These are phyloP conservation scores for Sarcophaga variegata DNA, from an alignment of 2,888 invertebrate species.

Conservation along the genomic window DNA sequence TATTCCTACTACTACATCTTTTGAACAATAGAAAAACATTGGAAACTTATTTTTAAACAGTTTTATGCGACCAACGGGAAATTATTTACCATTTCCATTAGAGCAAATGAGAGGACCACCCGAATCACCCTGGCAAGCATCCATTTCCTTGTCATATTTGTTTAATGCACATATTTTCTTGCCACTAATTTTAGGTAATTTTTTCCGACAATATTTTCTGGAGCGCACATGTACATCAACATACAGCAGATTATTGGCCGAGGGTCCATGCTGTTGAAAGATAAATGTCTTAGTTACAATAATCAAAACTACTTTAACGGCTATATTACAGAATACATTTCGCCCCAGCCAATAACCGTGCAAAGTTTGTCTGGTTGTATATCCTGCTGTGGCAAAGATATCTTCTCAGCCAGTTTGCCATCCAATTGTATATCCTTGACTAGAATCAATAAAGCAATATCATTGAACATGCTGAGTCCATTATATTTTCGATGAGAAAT, in stretches of 20 bases:
- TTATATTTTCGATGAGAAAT: conserved; percentile 11
- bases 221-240: conserved; percentile 68
- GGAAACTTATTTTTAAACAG: neutral
- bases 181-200: conserved; percentile 23
- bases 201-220: conserved; percentile 51
- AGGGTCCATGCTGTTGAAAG: conserved; percentile 43
- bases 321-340: too few relatives aligned
- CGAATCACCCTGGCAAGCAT: conserved; percentile 75
- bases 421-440: too few relatives aligned
- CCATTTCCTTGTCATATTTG: conserved; percentile 65
- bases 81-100: neutral
- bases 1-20: conserved; percentile 70
- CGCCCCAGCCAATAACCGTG: too few relatives aligned
- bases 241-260: conserved; percentile 73
- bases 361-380: too few relatives aligned
- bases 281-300: neutral
- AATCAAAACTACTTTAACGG: too few relatives aligned
- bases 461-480: neutral
- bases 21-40: neutral
- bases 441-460: too few relatives aligned
- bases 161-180: conserved; percentile 74
- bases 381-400: too few relatives aligned
- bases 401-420: too few relatives aligned
- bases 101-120: conserved; percentile 74
- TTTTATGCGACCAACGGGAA: neutral